Conservation (phyloP, 2,113 vertebrate genomes). For the Paratilapia polleni region DNA sequence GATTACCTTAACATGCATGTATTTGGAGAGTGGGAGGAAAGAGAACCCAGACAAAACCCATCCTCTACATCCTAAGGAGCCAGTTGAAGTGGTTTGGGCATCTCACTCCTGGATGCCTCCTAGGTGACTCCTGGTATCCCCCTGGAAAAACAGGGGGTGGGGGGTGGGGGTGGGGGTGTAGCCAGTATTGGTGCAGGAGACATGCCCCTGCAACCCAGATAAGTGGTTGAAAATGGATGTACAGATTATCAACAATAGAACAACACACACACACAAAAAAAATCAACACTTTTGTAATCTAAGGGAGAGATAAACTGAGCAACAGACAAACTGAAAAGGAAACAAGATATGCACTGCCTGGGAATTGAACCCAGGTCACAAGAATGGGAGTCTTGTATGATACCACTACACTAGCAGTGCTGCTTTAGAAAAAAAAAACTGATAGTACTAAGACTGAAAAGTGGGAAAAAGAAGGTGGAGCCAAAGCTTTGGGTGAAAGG, state of each 20-base stretch:
- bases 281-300: background rate
- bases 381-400: slow-evolving; percentile 94
- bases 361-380: slow-evolving; percentile 87
- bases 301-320: background rate
- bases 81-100: background rate
- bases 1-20: background rate
- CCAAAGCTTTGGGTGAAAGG: slow-evolving; percentile 1
- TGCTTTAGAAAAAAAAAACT: background rate
- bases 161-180: no score
- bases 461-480: background rate
- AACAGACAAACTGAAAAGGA: background rate
- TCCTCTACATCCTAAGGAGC: background rate
- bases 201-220: no score
- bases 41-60: background rate
- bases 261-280: background rate
- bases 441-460: background rate
- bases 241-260: background rate
- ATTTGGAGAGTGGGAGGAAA: background rate
- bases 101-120: background rate
- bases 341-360: slow-evolving; percentile 40
- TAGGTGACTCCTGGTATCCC: background rate
- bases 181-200: no score
- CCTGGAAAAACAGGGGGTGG: background rate
- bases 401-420: slow-evolving; percentile 90
- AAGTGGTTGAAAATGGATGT: background rate